phyloP scores from a whole-genome alignment of 2,888 invertebrate genomes.

The Rugalucina vietnamica region DNA sequence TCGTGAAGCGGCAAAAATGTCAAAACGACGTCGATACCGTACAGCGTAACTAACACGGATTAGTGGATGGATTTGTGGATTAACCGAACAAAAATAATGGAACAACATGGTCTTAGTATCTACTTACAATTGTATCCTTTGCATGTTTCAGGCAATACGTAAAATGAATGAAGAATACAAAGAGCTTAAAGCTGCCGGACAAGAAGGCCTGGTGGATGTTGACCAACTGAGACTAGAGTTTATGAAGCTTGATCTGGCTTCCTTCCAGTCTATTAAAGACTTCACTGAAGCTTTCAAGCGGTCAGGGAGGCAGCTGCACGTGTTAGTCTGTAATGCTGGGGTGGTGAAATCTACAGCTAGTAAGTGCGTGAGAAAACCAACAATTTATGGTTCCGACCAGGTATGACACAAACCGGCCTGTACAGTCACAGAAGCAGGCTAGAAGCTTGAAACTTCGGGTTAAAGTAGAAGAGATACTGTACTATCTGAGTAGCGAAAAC shows the following conservation, averaged over 20 bases:
- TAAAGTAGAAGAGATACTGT: neutral
- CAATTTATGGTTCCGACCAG: too few relatives aligned
- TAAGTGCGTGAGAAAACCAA: too few relatives aligned
- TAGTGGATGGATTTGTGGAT: too few relatives aligned
- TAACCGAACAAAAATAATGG: too few relatives aligned
- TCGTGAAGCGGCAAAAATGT: too few relatives aligned
- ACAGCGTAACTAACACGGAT: too few relatives aligned
- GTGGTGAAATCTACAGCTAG: constrained; percentile 47
- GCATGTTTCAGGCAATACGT: constrained; percentile 60
- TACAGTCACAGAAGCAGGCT: neutral
- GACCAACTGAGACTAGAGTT: constrained; percentile 57
- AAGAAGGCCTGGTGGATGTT: constrained; percentile 37
- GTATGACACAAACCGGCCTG: neutral
- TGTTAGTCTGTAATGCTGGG: constrained; percentile 67
- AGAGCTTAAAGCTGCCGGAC: constrained; percentile 50
- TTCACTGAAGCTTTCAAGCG: constrained; percentile 59
- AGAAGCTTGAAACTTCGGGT: neutral
- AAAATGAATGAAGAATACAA: constrained; percentile 61
- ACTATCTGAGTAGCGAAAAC: neutral
- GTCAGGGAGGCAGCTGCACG: constrained; percentile 60
- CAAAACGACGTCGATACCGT: too few relatives aligned
- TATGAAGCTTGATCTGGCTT: constrained; percentile 65
- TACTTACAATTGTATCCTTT: too few relatives aligned
- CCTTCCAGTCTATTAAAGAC: constrained; percentile 60
- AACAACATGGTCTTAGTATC: too few relatives aligned